Base-by-base conservation (phyloP, 2,113 vertebrate species). In the Perca fluviatilis region DNA sequence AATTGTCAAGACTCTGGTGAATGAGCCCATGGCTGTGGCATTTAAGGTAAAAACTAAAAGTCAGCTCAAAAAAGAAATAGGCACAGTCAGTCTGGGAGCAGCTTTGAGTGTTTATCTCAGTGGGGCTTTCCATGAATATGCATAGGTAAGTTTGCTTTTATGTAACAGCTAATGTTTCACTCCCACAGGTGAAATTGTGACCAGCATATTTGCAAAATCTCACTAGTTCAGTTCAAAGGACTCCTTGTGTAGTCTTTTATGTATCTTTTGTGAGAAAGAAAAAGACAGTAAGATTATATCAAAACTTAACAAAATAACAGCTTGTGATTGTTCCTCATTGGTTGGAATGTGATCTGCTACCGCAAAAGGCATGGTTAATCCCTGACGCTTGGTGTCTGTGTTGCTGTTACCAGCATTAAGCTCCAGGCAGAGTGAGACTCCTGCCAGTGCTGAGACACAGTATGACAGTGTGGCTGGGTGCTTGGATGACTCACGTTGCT, bases 61-160 rank as follows among this genome's bases (percentile, higher is more conserved):
- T 76, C 51, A 83, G 74, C 46, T 76, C 4, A 33, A 74, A 84
- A 80, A 75, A 16, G 12, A 65, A 87, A 74, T 54, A 3, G 13
- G 73, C 36, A 47, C 72, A 82, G 27, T 30, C 3, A 14, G 70
- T 56, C 25, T 63, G 74, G 61, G 60, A 80, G 43, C 46, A 56
- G 73, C 30, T 51, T 46, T 40, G 50, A 73, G 49, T 82, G 56
- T 83, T 79, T 75, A 66, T 84, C 78, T 70, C 74, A 53, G 6
- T 25, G 47, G 78, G 54, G 36, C 2, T 56, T 70, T 19, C 8
- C 6, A 80, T 84, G 77, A 85, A 85, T 89, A 89, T 87, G 60
- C 73, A 87, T 62, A 58, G 13, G 23, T 68, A 68, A 3, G 36
- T 78, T 84, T 82, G 68, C 75, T 84, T 87, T 77, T 74, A 86